These are phyloP conservation scores for Halesus radiatus DNA, from an alignment of 1,140 invertebrate genomes.

Conservation along the genomic window DNA sequence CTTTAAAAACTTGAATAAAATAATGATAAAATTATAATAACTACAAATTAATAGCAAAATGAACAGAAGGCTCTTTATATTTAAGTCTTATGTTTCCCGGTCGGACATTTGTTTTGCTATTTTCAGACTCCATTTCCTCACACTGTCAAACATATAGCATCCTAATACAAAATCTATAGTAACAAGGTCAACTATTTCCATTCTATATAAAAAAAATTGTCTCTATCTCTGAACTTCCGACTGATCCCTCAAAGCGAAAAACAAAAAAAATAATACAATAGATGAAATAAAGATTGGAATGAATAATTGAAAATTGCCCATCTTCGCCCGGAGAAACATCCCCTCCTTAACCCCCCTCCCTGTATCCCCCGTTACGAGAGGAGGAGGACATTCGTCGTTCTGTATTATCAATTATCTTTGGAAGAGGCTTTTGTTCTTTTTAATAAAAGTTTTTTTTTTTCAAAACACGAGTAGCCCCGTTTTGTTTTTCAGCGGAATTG, in stretches of 20 bases:
- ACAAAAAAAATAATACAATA: slow-evolving; percentile 56
- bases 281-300: slow-evolving; percentile 58
- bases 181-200: not conserved
- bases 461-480: not conserved
- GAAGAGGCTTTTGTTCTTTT: slow-evolving; percentile 56
- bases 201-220: not conserved
- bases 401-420: slow-evolving; percentile 57
- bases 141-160: no score
- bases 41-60: no score
- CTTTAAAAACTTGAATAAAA: no score
- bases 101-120: no score
- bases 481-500: slow-evolving; percentile 4
- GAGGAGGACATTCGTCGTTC: slow-evolving; percentile 51
- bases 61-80: no score
- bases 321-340: slow-evolving; percentile 28
- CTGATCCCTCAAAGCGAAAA: slow-evolving; percentile 42
- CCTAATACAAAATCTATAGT: not conserved
- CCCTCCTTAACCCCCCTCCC: not conserved
- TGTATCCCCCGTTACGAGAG: not conserved
- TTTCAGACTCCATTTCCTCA: no score
- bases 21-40: no score
- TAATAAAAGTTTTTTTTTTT: slow-evolving; percentile 55
- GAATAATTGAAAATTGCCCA: slow-evolving; percentile 57
- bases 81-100: no score
- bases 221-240: not conserved